Conservation (phyloP, 1,140 invertebrate species). For the Wiebesia pumilae region DNA sequence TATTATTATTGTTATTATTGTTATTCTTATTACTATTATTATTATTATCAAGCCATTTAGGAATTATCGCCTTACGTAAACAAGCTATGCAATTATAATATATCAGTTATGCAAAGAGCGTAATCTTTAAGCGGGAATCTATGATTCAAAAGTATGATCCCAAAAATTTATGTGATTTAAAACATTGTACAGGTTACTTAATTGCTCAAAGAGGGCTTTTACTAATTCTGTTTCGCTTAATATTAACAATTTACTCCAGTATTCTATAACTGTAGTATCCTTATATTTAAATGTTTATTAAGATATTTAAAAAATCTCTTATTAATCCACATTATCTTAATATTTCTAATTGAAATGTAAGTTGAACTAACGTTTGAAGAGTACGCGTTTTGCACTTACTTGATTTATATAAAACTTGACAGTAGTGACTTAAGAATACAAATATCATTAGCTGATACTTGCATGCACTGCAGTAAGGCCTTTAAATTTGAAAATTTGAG, state of each 20-base stretch:
- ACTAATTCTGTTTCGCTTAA: not conserved
- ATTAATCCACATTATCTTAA: not conserved
- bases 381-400: too few species aligned
- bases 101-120: not conserved
- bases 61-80: not conserved
- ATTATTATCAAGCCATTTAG: not conserved
- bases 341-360: not conserved
- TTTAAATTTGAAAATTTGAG: too few species aligned
- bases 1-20: too few species aligned
- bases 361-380: not conserved
- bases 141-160: not conserved
- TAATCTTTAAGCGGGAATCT: not conserved
- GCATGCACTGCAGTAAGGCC: too few species aligned
- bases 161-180: not conserved
- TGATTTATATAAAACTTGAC: not conserved
- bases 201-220: not conserved
- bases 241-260: not conserved
- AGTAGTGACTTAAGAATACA: not conserved
- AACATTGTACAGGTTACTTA: not conserved
- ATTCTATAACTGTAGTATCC: not conserved
- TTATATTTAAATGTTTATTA: too few species aligned
- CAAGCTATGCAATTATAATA: not conserved
- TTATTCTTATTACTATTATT: too few species aligned
- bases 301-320: not conserved
- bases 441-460: not conserved